These are phyloP conservation scores for Pithys albifrons DNA, from an alignment of 2,113 vertebrate genomes.

Conservation along the genomic window DNA sequence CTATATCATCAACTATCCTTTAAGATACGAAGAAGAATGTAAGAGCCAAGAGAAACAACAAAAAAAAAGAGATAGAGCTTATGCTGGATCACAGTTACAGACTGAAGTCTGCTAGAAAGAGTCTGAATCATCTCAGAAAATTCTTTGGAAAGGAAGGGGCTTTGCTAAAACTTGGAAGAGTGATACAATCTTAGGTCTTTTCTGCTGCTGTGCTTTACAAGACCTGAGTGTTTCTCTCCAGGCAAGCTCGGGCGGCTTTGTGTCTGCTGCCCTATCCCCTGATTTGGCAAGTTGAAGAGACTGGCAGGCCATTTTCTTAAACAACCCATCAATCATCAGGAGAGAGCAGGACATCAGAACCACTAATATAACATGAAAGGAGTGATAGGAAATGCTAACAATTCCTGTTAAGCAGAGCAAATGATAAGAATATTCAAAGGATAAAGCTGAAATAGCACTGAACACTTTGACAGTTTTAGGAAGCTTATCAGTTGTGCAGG, in stretches of 20 bases:
- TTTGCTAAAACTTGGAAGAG: not conserved
- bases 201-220: not conserved
- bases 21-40: not conserved
- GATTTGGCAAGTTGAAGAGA: not conserved
- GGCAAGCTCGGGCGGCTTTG: not conserved
- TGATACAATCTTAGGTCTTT: not conserved
- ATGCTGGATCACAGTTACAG: not conserved
- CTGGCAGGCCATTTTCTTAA: not conserved
- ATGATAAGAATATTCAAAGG: not conserved
- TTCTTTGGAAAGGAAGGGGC: not conserved
- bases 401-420: not conserved
- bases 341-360: not conserved
- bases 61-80: not conserved
- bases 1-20: not conserved
- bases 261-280: not conserved
- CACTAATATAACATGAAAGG: not conserved
- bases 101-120: not conserved
- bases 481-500: not conserved
- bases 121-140: not conserved
- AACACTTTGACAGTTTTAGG: not conserved
- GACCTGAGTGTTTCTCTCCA: not conserved
- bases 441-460: not conserved
- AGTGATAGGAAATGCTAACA: not conserved
- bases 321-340: not conserved
- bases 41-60: not conserved